These are phyloP conservation scores for Nemotelus pantherinus DNA, from an alignment of 2,888 invertebrate species.

Conservation along the genomic window DNA sequence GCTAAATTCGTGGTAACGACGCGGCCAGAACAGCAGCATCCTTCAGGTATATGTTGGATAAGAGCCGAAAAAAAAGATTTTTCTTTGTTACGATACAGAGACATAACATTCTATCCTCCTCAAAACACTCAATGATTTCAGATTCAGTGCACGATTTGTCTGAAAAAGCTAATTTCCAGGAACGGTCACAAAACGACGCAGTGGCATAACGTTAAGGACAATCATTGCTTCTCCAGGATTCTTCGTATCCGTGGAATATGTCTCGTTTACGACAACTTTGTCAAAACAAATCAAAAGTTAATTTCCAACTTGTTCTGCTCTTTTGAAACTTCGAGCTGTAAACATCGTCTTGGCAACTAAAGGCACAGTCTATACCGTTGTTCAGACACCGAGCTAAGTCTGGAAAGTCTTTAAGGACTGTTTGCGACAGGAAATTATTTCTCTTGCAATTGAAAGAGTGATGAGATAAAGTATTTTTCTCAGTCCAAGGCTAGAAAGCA, in stretches of 20 bases:
- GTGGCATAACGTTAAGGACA: conserved; percentile 2
- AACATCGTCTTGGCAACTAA: conserved; percentile 27
- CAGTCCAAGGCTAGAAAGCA: too few species aligned
- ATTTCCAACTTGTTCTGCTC: conserved; percentile 36
- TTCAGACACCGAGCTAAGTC: background rate
- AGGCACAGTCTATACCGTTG: conserved; percentile 6
- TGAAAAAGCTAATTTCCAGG: conserved; percentile 35
- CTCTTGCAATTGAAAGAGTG: too few species aligned
- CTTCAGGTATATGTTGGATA: background rate
- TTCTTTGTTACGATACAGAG: background rate
- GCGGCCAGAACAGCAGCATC: background rate
- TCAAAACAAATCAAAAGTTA: conserved; percentile 44
- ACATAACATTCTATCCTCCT: background rate
- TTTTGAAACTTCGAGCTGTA: conserved; percentile 28
- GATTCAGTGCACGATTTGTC: conserved; percentile 10
- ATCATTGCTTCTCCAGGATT: background rate
- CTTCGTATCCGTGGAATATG: background rate
- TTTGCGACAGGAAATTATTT: background rate
- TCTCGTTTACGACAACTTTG: conserved; percentile 21
- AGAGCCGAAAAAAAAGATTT: background rate
- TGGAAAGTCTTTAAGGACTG: background rate
- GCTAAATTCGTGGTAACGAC: background rate
- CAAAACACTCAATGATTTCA: background rate
- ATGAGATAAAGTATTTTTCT: too few species aligned
- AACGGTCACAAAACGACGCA: conserved; percentile 11